These are phyloP conservation scores for Oxyura jamaicensis DNA, from an alignment of 2,113 vertebrate species.

Conservation along the genomic window DNA sequence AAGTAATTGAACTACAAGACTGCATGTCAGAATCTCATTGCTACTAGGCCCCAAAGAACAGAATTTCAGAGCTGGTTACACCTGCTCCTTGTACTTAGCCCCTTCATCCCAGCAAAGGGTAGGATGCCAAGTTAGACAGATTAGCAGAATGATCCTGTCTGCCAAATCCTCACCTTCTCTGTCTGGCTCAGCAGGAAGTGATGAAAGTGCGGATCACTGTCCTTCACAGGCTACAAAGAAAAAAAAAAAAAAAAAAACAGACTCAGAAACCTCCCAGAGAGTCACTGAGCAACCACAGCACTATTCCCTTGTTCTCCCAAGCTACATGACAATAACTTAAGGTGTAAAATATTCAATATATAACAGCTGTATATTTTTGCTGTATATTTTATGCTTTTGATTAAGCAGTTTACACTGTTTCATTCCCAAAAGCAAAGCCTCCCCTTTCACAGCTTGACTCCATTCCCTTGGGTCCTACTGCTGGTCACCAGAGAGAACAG, in stretches of 20 bases:
- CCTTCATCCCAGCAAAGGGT: neutral
- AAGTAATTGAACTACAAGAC: neutral
- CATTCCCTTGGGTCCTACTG: too few relatives aligned
- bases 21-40: neutral
- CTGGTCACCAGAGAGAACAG: too few relatives aligned
- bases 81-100: neutral
- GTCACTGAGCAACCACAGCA: neutral
- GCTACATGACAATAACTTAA: neutral
- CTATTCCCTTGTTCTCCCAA: neutral
- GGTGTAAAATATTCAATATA: neutral
- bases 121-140: neutral
- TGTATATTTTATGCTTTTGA: too few relatives aligned
- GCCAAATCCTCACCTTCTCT: slow-evolving; percentile 89
- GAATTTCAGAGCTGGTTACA: neutral
- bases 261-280: slow-evolving; percentile 45
- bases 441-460: too few relatives aligned
- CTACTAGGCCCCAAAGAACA: neutral
- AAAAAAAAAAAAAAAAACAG: slow-evolving; percentile 72
- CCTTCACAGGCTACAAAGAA: slow-evolving; percentile 91
- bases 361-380: neutral
- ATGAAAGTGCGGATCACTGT: slow-evolving; percentile 94
- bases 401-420: neutral
- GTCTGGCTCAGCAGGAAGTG: slow-evolving; percentile 98
- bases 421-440: neutral
- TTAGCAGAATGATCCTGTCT: neutral